Base-by-base conservation (phyloP, 2,797 vertebrate genomes). In the Streptopelia turtur region DNA sequence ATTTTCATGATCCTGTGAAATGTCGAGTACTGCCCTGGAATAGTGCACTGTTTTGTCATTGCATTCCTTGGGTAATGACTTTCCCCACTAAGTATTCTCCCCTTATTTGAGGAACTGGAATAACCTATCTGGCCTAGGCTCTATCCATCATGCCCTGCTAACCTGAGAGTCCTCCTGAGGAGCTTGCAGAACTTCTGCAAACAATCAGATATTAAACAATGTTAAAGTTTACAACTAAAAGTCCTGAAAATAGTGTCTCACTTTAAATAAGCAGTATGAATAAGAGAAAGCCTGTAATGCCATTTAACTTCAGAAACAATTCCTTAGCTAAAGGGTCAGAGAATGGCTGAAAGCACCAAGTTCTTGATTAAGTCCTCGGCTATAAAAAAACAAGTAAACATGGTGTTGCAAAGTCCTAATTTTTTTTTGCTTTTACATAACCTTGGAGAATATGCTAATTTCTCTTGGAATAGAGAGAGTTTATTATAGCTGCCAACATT, bases 1-100 rank as follows among this genome's bases (percentile, higher is more conserved):
- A 80, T 75, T 89, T 95, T 95, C 93, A 91, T 85, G 64, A 85
- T 94, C 78, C 90, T 89, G 53, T 81, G 78, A 94, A 93, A 85
- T 74, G 75, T 75, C 87, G 90, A 92, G 71, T 72, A 88, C 37
- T 84, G 43, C 21, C 37, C 77, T 93, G 90, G 77, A 96, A 76
- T 25, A 83, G n/a, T 25, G 39, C 41, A 53, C 63, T 82, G 13
- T 90, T 97, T 45, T 94, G 95, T 93, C 94, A 89, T 88, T 91
- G 55, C 81, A 93, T 96, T 96, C 83, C 64, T 87, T 89, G 53
- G 27, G 56, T 90, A 91, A 93, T 72, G 50, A 83, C 71, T 96
- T 77, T 94, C 52, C 64, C 83, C 88, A 92, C 30, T 28, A 90
- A 89, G 66, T 56, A 82, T 88, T 91, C 83, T 90, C 83, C 87